Evolutionary conservation across 2,113 vertebrate species (phyloP).

Genomic region (Cephalopholis sonnerati): DNA sequence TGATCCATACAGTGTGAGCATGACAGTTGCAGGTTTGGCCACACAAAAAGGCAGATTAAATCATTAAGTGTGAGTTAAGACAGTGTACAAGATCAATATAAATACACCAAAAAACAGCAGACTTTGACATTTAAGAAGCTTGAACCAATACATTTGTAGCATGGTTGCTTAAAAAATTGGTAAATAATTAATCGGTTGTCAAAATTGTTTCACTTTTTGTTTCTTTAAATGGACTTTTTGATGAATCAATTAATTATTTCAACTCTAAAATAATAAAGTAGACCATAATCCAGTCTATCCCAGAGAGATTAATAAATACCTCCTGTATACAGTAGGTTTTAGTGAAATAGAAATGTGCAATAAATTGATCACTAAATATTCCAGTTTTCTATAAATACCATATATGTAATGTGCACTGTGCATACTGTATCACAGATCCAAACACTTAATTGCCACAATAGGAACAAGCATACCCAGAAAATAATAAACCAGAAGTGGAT

Average conservation of each 20-base stretch:
- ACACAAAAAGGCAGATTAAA: no score
- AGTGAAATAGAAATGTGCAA: background rate
- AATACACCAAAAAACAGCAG: no score
- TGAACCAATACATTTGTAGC: no score
- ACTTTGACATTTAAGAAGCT: no score
- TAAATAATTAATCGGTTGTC: no score
- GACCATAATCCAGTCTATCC: background rate
- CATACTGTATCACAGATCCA: background rate
- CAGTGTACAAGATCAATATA: no score
- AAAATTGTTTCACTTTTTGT: no score
- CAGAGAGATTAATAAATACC: background rate
- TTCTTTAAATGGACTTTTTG: background rate
- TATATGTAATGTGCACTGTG: background rate
- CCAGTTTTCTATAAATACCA: background rate
- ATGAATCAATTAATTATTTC: background rate
- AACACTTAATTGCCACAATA: background rate
- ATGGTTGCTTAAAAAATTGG: no score
- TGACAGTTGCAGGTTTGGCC: no score
- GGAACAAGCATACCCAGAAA: background rate
- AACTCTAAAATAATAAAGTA: background rate
- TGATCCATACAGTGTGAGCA: no score
- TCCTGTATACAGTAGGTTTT: background rate
- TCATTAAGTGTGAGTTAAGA: no score
- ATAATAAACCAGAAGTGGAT: conserved; percentile 31
- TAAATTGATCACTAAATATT: no score